Base-by-base conservation (phyloP, 2,113 vertebrate genomes). In the Ammodytes marinus region DNA sequence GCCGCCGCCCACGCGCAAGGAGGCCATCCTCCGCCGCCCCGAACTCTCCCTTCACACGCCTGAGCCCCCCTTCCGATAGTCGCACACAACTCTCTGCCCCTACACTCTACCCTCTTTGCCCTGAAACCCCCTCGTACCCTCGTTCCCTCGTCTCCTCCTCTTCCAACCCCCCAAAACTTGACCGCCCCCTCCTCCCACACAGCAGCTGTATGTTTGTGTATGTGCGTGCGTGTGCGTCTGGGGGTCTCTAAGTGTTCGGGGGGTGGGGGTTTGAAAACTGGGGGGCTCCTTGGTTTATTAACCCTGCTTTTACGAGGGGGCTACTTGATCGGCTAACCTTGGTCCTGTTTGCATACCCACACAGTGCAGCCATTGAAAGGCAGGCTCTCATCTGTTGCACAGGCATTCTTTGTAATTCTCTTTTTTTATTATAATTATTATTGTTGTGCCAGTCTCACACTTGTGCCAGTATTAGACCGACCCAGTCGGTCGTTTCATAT, bases 51-150 rank as follows among this genome's bases (percentile, higher is more conserved):
- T 95, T 91, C 95, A 95, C 95, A 95, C 95, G 88, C 93, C 95
- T 93, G 95, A 96, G 93, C 93, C 95, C 89, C 95, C 95, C 89
- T 95, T 95, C 92, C 95, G 95, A 95, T 96, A 96, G 93, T 93
- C 90, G 77, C 91, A 92, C 88, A 90, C 88, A 91, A 76, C 74
- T 90, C 80, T 88, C 83, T 85, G 79, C 85, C 83, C 80, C n/a
- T 27, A 27, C 66, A 15, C 55, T 65, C 86, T 71, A 78, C 79
- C 90, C 84, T 77, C 85, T 88, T 72, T 74, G 74, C 85, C 88
- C 88, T 65, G 74, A 79, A 76, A 61, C 79, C 66, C 55, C 4
- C 35, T 27, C 27, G 27, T 27, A 27, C 27, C 27, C 2, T 27
- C 27, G 27, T 27, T 66, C 61, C 12, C 43, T 40, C 59, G 39